Evolutionary conservation across 2,113 vertebrate genomes (phyloP), one percentile per base, ranked within the genome.

Genomic region (Mormoops blainvillei): DNA sequence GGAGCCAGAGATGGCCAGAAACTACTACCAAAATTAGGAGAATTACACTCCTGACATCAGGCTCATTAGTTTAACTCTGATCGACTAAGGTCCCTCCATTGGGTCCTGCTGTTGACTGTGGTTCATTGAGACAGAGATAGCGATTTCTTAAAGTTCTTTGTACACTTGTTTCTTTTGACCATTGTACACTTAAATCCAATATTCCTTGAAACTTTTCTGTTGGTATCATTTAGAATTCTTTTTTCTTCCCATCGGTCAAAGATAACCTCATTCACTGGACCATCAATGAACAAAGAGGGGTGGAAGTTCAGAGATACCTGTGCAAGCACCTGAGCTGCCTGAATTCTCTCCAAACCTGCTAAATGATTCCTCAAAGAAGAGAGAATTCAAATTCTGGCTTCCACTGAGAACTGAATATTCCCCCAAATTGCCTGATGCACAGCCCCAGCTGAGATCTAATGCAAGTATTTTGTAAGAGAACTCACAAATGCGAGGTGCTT

Each of bases 401-500:
- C 98, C 13, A 92, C 94, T 98, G 97, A 94, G 97, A 98, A 98
- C 52, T 70, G 87, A 98, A 97, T 96, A 96, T 97, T 98, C 71
- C 94, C 93, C 96, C 96, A 94, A 97, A 96, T 74, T 83, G 95
- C 87, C 95, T 95, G 91, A 96, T 96, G 94, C 54, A 96, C 50
- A 89, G 87, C 94, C 93, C 98, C 97, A 97, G 97, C 98, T 98
- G 98, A 97, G 98, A 98, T 85, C 94, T 95, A 98, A 97, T 74
- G 9, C 93, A 98, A 97, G 95, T 89, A 97, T 91, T 97, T 98
- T 92, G 24, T 97, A 96, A 96, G 88, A 98, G 97, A 97, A 98
- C 94, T 96, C 61, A 61, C 97, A 98, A 97, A 97, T 96, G 98
- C 7, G 96, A 98, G 97, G 95, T 98, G 97, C 96, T 98, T 98